These are phyloP conservation scores for Dipodomys stephensi DNA, from an alignment of 2,113 vertebrate genomes.

Conservation along the genomic window DNA sequence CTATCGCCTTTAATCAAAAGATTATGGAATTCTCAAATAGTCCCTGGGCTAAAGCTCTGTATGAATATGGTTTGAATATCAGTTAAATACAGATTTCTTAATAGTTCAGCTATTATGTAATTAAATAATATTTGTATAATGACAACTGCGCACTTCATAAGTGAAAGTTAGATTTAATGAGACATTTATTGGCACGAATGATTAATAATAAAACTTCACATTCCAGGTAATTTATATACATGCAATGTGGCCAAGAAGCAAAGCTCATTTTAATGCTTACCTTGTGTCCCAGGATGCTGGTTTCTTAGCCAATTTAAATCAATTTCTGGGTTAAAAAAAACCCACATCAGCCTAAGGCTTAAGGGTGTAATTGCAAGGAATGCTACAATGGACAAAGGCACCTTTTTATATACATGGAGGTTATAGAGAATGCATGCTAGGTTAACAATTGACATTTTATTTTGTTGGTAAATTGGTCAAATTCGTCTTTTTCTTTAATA, in stretches of 20 bases:
- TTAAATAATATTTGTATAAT: slow-evolving; percentile 63
- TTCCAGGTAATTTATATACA: slow-evolving; percentile 56
- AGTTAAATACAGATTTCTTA: slow-evolving; percentile 47
- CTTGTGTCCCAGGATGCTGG: not conserved
- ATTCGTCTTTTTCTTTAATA: not conserved
- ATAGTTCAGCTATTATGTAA: slow-evolving; percentile 53
- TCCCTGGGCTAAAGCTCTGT: slow-evolving; percentile 49
- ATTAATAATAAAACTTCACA: slow-evolving; percentile 63
- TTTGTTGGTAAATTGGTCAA: slow-evolving; percentile 56
- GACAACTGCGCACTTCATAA: slow-evolving; percentile 65
- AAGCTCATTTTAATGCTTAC: slow-evolving; percentile 27
- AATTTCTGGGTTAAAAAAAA: slow-evolving; percentile 58
- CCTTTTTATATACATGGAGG: slow-evolving; percentile 40
- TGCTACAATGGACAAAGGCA: slow-evolving; percentile 59
- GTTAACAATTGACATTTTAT: slow-evolving; percentile 57
- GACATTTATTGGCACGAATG: slow-evolving; percentile 72
- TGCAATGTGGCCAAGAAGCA: not conserved
- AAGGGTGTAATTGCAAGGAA: not conserved
- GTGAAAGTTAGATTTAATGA: slow-evolving; percentile 57
- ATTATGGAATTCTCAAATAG: slow-evolving; percentile 72
- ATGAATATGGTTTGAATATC: slow-evolving; percentile 23
- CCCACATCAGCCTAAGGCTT: not conserved
- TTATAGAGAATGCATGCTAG: not conserved
- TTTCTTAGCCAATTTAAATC: slow-evolving; percentile 44
- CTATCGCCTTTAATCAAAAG: slow-evolving; percentile 16